phyloP scores from a whole-genome alignment of 2,888 invertebrate genomes.

The Leptopilina myrica region DNA sequence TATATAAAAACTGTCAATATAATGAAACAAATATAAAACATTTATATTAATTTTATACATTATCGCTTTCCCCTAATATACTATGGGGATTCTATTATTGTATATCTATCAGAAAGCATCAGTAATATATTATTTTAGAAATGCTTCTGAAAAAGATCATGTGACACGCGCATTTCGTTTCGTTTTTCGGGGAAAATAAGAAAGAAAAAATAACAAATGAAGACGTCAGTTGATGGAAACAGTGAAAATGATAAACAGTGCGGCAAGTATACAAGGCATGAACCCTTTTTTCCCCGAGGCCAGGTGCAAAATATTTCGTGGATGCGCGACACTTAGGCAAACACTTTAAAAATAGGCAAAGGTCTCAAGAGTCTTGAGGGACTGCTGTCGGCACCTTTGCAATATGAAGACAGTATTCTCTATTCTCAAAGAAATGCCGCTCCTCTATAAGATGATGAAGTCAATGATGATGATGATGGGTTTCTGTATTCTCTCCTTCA shows the following conservation, averaged over 20 bases:
- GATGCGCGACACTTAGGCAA: conserved; percentile 26
- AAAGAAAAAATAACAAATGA: neutral
- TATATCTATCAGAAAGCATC: too few species aligned
- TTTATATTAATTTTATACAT: too few species aligned
- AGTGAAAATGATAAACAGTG: conserved; percentile 19
- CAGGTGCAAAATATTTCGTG: conserved; percentile 36
- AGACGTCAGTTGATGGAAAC: conserved; percentile 30
- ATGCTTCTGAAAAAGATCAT: conserved; percentile 12
- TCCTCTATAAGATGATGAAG: neutral
- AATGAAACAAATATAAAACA: too few species aligned
- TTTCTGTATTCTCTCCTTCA: conserved; percentile 12
- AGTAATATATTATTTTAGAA: conserved; percentile 20
- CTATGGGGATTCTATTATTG: too few species aligned
- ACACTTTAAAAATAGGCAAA: conserved; percentile 33
- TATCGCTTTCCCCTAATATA: too few species aligned
- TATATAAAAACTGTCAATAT: too few species aligned
- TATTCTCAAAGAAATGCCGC: conserved; percentile 38
- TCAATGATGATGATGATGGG: neutral
- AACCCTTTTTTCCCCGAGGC: conserved; percentile 24
- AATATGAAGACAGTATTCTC: conserved; percentile 33
- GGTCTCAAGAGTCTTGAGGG: conserved; percentile 15
- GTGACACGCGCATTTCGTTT: neutral
- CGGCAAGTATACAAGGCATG: conserved; percentile 32
- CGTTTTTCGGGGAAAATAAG: neutral
- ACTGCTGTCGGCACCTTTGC: conserved; percentile 35